Percentiles rank a stretch among this genome's conserved stretches.
Conservation (phyloP, 2,888 invertebrate genomes). For the Ashinkailepas kermadecensis region DNA sequence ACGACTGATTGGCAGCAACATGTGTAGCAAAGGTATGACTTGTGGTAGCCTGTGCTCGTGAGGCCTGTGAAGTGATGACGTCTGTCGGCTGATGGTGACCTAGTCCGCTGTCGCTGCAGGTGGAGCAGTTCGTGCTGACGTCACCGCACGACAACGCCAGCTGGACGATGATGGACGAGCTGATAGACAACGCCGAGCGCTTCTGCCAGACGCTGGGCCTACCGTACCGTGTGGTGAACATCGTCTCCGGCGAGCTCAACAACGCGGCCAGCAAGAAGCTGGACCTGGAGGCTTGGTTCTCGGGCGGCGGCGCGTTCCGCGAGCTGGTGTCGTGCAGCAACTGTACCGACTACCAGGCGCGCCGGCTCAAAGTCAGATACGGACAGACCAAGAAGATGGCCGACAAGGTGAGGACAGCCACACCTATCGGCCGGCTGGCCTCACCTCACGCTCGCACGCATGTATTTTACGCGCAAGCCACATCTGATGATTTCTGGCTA, state of each 20-base stretch:
- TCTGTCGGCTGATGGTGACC: no score
- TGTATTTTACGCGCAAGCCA: no score
- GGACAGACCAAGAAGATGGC: conserved; percentile 81
- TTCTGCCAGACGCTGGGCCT: conserved; percentile 81
- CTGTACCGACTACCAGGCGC: conserved; percentile 90
- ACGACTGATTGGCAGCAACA: no score
- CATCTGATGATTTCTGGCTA: no score
- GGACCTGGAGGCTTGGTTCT: conserved; percentile 98
- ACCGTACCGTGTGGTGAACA: conserved; percentile 92
- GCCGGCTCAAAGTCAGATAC: conserved; percentile 77
- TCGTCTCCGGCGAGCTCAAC: conserved; percentile 97
- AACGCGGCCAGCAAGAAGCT: conserved; percentile 97
- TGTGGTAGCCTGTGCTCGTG: no score
- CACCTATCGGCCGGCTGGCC: no score
- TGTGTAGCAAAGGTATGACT: no score
- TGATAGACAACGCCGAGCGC: conserved; percentile 90
- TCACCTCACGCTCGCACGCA: no score
- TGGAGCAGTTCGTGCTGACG: conserved; percentile 95
- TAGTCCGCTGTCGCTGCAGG: conserved; percentile 46
- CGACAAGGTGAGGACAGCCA: conserved; percentile 43
- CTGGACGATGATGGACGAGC: conserved; percentile 98
- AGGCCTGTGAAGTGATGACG: no score
- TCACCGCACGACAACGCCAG: conserved; percentile 95
- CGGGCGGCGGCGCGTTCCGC: conserved; percentile 87
- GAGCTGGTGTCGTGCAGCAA: conserved; percentile 99